Percentiles rank a stretch among this genome's conserved stretches.
phyloP scores from a whole-genome alignment of 2,113 vertebrate genomes.

The Podarcis cretensis region DNA sequence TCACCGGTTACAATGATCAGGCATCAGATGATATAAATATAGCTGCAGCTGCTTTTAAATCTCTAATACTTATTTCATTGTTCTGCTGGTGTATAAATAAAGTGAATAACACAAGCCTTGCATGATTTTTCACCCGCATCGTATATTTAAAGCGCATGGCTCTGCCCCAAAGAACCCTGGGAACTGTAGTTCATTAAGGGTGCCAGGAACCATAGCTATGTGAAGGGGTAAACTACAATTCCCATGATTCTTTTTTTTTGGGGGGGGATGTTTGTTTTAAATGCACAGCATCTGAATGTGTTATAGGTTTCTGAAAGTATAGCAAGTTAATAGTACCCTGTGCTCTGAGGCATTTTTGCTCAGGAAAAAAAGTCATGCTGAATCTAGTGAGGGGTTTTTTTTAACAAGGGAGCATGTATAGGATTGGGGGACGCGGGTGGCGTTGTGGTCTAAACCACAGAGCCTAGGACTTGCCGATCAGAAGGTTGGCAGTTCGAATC shows the following conservation, averaged over 20 bases:
- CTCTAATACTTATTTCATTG: background rate
- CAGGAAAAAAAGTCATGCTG: background rate
- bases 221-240: too few species aligned
- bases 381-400: background rate
- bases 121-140: background rate
- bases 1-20: background rate
- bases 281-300: background rate
- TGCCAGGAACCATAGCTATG: too few species aligned
- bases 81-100: background rate
- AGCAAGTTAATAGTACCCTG: background rate
- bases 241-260: too few species aligned
- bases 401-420: background rate
- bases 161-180: too few species aligned
- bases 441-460: too few species aligned
- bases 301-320: background rate
- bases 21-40: background rate
- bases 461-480: too few species aligned
- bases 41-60: too few species aligned
- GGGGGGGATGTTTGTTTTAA: too few species aligned
- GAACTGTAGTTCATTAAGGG: too few species aligned
- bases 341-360: background rate
- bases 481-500: too few species aligned
- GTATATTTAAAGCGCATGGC: too few species aligned
- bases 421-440: background rate
- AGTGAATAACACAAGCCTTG: background rate